Conservation (phyloP, 2,113 vertebrate genomes). For the Thermophis baileyi region DNA sequence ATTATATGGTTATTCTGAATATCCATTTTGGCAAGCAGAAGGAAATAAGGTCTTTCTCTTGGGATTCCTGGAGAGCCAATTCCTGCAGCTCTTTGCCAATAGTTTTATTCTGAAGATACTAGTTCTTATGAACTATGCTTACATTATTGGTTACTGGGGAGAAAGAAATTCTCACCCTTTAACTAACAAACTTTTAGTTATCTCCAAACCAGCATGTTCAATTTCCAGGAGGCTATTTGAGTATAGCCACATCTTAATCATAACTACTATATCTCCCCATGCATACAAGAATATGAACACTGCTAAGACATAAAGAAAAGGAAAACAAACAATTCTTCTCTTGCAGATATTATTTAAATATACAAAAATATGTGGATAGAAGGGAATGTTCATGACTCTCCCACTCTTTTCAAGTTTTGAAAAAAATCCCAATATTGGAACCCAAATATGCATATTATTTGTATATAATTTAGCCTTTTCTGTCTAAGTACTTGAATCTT, state of each 20-base stretch:
- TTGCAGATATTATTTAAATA: neutral
- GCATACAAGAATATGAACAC: neutral
- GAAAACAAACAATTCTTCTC: neutral
- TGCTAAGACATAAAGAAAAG: neutral
- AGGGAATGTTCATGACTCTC: neutral
- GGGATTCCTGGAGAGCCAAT: neutral
- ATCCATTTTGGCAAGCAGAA: neutral
- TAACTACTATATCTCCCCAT: neutral
- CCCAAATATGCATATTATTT: neutral
- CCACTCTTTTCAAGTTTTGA: neutral
- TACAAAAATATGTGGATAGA: neutral
- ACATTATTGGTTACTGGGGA: neutral
- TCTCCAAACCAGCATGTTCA: neutral
- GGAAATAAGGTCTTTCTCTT: neutral
- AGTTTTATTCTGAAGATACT: neutral
- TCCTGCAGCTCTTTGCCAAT: neutral
- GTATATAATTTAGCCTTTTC: conserved; percentile 12
- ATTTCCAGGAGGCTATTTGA: no score
- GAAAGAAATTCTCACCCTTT: neutral
- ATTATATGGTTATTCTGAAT: neutral
- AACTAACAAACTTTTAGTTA: neutral
- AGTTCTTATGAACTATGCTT: neutral
- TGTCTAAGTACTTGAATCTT: conserved; percentile 25
- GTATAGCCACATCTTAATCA: neutral
- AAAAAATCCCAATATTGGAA: neutral